phyloP scores from a whole-genome alignment of 1,140 invertebrate species.

The Thaumetopoea pityocampa region DNA sequence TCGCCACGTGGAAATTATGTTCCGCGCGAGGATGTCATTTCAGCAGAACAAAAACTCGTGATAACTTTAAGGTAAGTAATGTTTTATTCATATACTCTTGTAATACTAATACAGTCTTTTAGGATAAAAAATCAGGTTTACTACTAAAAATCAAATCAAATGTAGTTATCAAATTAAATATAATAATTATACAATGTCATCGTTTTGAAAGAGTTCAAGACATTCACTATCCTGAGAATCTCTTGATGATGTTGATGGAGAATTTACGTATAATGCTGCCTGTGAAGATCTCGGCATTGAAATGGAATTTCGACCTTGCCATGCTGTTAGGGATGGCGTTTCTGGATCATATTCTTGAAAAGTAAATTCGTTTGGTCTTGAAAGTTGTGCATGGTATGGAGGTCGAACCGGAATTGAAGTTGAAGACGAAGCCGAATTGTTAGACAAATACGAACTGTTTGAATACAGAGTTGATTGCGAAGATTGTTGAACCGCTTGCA shows the following conservation, averaged over 20 bases:
- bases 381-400: no score
- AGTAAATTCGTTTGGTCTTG: no score
- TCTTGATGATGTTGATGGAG: constrained; percentile 17
- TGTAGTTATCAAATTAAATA: not conserved
- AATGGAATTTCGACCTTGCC: constrained; percentile 10
- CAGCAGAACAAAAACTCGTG: not conserved
- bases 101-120: constrained; percentile 2
- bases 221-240: constrained; percentile 8
- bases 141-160: not conserved
- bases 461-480: no score
- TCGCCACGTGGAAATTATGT: constrained; percentile 12
- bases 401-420: no score
- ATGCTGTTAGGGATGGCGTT: no score
- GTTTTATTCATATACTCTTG: not conserved
- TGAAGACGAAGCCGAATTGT: no score
- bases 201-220: constrained; percentile 10
- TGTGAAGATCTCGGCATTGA: constrained; percentile 11
- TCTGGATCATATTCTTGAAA: no score
- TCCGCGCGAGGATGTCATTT: not conserved
- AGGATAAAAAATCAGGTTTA: not conserved
- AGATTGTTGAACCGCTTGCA: no score
- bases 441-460: no score
- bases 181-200: constrained; percentile 4
- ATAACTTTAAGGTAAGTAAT: constrained; percentile 1
- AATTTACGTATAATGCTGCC: constrained; percentile 18